Base-by-base conservation (phyloP, 1,140 invertebrate species). In the Teleogryllus occipitalis region DNA sequence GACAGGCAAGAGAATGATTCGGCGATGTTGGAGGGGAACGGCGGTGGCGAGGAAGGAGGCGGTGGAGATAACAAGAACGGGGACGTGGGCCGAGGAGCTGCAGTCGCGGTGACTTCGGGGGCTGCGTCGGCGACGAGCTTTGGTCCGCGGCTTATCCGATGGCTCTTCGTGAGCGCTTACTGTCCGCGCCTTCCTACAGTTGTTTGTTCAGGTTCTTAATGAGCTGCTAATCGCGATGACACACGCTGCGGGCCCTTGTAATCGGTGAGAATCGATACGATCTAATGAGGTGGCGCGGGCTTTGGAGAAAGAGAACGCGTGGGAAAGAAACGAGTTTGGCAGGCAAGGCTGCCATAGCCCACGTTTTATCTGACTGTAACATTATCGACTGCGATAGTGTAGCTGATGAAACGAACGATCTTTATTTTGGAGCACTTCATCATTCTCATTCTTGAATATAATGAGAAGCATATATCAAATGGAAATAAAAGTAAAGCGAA, bases 171-270 rank as follows among this genome's bases (percentile, higher is more conserved):
- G 18, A 65, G 54, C 54, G 18, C 18, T 65, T 65, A 65, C 54
- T 65, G 54, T 2, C 54, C 18, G 54, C 18, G 10, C 54, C 54
- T 14, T 14, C 18, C 54, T 65, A 10, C 10, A 10, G 10, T 65
- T 65, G 54, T 65, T 65, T 65, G 54, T 65, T 65, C 54, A 65
- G 54, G 54, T 65, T 65, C 54, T 65, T 65, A 65, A 65, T 65
- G 54, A 65, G 54, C 10, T 18, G 54, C 54, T 65, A 65, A 65
- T 65, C 54, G 54, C 10, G 54, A 65, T 65, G 54, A 65, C 54
- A 54, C 49, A 65, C 54, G 54, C 54, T 65, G 54, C 18, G 54
- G 54, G 1, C 54, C 10, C 2, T 65, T 65, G 54, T 65, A 65
- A 65, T 65, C 54, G 54, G 54, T 65, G 54, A 65, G 54, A 65